Base-by-base conservation (phyloP, 2,113 vertebrate species). In the Tetrao urogallus region DNA sequence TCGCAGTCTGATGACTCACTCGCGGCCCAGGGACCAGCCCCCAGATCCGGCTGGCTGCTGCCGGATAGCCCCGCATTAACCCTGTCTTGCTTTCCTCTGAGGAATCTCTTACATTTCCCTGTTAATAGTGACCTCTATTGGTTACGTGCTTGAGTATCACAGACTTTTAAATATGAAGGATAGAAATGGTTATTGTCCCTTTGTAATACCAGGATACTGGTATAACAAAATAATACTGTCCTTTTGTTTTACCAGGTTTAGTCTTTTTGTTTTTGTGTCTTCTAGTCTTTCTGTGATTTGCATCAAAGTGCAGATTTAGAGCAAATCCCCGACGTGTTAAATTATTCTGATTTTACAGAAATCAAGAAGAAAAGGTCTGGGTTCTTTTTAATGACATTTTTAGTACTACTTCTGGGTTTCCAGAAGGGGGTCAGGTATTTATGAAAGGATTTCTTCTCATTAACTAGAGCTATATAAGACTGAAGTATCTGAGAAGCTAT, bases 51-150 rank as follows among this genome's bases (percentile, higher is more conserved):
- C 8, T 13, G 3, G 24, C 42, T 3, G 43, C 8, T 58, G 47
- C 50, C 64, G 30, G 47, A 11, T 27, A 32, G 60, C 54, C 56
- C 52, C 38, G 1, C 0, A 1, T 10, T 36, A 48, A 36, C 42
- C 61, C 42, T 4, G 4, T 3, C 43, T 11, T 13, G 12, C 32
- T 18, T 2, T 8, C 1, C 32, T 32, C 12, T 0, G 19, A 70
- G 42, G 28, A 32, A 3, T 10, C 6, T 21, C 92, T 63, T 25
- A 81, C 79, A 94, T 98, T 98, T 95, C 82, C 76, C 95, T 95
- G 97, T 6, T 61, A 92, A 98, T 50, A 96, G 93, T 97, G 98
- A 95, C 98, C 98, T 96, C 98, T 98, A 89, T 88, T 90, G 99
- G 98, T 91, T 36, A 27, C 80, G 13, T 3, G 8, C 54, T 10